Evolutionary conservation across 1,140 invertebrate species (phyloP), one percentile per base, ranked within the genome.

Genomic region (Zophobas morio): DNA sequence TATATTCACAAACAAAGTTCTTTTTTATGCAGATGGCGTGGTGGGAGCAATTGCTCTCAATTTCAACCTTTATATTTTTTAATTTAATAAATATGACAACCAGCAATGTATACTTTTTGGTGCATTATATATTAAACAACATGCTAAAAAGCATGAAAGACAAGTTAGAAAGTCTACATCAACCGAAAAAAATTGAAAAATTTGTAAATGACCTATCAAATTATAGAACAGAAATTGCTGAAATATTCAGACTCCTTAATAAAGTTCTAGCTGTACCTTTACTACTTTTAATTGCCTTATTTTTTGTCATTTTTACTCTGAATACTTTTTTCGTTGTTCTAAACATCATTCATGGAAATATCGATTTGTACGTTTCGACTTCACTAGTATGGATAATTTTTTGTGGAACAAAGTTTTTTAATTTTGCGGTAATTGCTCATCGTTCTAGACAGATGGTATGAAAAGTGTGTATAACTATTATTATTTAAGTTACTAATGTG

Each of bases 21-120:
- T 51, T n/a, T 51, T 4, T 20, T 20, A 4, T 51, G 0, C 2
- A 51, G 2, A 4, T 51, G 49, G 20, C 49, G 20, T 4, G 2
- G 2, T 51, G 2, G 2, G 49, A 51, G 20, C 4, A 51, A 4
- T 4, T 51, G 3, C 6, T 51, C 2, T 51, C 49, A 4, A 20
- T 20, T 51, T 51, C 49, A 51, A 20, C 20, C 20, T 51, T 51
- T 4, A 51, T 51, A 51, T 51, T 51, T 51, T 51, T 51, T 51
- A 4, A 51, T 51, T 51, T 51, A 6, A 51, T 20, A 51, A 51
- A 5, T 6, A 51, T 20, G 49, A 51, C 4, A 0, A 51, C n/a
- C 2, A 6, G 6, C 0, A 51, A 5, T 4, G 6, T 20, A 20
- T 51, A 6, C n/a, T 51, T 6, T 20, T 51, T 20, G 6, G 49